Evolutionary conservation across 1,140 invertebrate species (phyloP), one percentile per base, ranked within the genome.

Genomic region (Heliconius hermathena): DNA sequence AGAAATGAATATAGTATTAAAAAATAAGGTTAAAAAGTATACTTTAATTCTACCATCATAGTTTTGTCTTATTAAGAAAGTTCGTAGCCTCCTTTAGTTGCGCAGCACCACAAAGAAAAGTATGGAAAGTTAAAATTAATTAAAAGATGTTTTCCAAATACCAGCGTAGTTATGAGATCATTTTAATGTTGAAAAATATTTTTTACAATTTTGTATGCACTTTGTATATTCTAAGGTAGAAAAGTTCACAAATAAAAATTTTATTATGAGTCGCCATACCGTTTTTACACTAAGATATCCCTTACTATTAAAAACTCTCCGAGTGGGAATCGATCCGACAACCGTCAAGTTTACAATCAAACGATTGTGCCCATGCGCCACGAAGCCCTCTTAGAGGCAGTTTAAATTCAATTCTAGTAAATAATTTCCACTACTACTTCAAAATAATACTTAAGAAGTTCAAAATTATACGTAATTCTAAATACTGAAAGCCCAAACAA

Each of bases 11-110:
- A 11, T 29, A 66, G 11, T 29, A 26, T n/a, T 66, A n/a, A 29
- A 66, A 66, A 66, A 66, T 66, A 22, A 57, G 8, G 22, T 29
- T 71, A 36, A 71, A 71, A 71, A 71, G 18, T 36, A 71, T 38
- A 1, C 36, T 38, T 36, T 38, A n/a, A 20, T 71, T 38, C n/a
- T 11, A 71, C n/a, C 71, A 71, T 71, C 71, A 71, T 71, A 71
- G 70, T 71, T 57, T 57, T 71, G 71, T 38, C 71, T 71, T 71
- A 71, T 71, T 71, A 71, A 71, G 71, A 71, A 71, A 71, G 33
- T 71, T 71, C 36, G 71, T 26, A 71, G 71, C 71, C 71, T 71
- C 9, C 71, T 71, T 38, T 71, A 71, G 71, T 71, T 71, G 29
- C 71, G 36, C 29, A n/a, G 18, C 29, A 38, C 71, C 71, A 71